Evolutionary conservation across 2,888 invertebrate species (phyloP).

Genomic region (Argyresthia albistria): DNA sequence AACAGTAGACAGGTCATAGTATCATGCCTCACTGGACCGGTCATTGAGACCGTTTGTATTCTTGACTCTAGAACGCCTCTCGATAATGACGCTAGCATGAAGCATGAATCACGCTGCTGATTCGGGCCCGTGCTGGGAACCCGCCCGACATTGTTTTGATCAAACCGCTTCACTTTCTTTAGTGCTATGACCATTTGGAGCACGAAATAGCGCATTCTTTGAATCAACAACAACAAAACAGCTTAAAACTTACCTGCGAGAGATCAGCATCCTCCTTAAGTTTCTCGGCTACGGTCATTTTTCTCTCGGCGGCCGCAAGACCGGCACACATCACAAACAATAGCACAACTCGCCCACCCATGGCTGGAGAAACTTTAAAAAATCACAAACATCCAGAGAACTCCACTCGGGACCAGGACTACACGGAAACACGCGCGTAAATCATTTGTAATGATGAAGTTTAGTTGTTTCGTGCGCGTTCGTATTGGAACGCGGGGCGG

Average conservation of each 20-base stretch:
- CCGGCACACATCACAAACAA: conserved; percentile 50
- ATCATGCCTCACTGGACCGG: too few species aligned
- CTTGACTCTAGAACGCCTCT: too few species aligned
- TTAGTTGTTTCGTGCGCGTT: conserved; percentile 12
- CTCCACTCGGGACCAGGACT: conserved; percentile 28
- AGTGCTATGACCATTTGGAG: too few species aligned
- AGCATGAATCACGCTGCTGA: too few species aligned
- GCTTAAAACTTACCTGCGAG: conserved; percentile 69
- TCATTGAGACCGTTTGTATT: too few species aligned
- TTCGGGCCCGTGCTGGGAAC: too few species aligned
- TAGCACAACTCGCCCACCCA: conserved; percentile 50
- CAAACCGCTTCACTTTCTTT: too few species aligned
- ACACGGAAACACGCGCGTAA: conserved; percentile 49
- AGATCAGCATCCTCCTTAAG: conserved; percentile 76
- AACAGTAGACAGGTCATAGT: too few species aligned
- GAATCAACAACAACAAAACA: not conserved
- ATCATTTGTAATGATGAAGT: conserved; percentile 22
- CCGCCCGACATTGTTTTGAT: not conserved
- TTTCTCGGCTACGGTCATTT: conserved; percentile 74
- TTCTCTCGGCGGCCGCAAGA: conserved; percentile 40
- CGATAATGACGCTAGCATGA: too few species aligned
- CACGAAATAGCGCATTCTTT: too few species aligned
- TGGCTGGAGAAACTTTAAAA: conserved; percentile 12
- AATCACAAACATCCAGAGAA: conserved; percentile 32
- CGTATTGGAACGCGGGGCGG: conserved; percentile 29